Evolutionary conservation across 2,888 invertebrate genomes (phyloP).

Genomic region (Xylota sylvarum): DNA sequence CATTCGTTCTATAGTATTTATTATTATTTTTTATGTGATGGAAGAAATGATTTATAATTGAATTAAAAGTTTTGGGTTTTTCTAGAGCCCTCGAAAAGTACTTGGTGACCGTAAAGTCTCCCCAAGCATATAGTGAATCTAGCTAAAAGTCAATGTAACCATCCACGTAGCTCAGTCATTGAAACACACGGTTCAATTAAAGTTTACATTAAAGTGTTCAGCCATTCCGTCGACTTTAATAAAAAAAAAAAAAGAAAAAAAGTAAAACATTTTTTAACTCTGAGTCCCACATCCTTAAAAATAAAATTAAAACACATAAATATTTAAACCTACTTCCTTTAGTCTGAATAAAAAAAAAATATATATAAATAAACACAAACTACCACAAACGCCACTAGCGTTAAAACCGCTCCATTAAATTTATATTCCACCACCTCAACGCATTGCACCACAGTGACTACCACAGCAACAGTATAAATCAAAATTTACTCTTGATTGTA

Average conservation of each 20-base stretch:
- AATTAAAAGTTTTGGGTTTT: too few relatives aligned
- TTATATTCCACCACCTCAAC: conserved; percentile 7
- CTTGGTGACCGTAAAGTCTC: too few relatives aligned
- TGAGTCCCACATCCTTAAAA: neutral
- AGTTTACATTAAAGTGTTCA: neutral
- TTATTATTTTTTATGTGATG: too few relatives aligned
- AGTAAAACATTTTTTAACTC: neutral
- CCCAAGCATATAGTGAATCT: too few relatives aligned
- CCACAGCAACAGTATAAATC: conserved; percentile 31
- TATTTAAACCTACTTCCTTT: conserved; percentile 1
- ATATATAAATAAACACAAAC: neutral
- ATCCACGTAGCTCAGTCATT: neutral
- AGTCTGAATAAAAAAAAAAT: neutral
- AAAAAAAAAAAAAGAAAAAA: neutral
- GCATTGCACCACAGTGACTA: neutral
- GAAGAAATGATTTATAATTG: too few relatives aligned
- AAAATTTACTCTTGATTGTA: conserved; percentile 44
- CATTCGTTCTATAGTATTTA: too few relatives aligned
- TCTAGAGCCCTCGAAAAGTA: too few relatives aligned
- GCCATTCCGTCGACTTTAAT: neutral
- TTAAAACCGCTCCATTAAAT: conserved; percentile 14
- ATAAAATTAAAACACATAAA: conserved; percentile 20
- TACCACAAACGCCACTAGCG: neutral
- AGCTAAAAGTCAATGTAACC: too few relatives aligned
- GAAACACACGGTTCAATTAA: neutral